A percentile compares a stretch with the other conserved stretches of the same genome.
Conservation (phyloP, 2,113 vertebrate genomes). For the Tauraco erythrolophus region DNA sequence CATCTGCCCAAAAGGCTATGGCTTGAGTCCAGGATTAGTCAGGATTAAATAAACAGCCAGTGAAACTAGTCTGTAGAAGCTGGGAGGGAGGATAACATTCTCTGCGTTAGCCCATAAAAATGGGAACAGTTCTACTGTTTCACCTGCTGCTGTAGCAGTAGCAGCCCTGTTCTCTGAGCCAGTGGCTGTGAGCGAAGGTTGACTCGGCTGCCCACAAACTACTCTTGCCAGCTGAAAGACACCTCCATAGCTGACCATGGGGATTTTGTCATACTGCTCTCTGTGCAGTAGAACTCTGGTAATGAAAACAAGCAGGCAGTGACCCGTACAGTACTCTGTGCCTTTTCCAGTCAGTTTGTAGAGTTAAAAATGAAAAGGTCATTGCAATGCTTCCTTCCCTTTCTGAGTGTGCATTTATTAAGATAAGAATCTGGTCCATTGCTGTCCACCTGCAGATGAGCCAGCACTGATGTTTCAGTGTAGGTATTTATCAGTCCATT, state of each 20-base stretch:
- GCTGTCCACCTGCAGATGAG: background rate
- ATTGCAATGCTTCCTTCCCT: background rate
- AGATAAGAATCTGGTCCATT: background rate
- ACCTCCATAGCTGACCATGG: rapidly evolving
- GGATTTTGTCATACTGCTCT: background rate
- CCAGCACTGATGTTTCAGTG: background rate
- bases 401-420: background rate
- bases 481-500: background rate
- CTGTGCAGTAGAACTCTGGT: background rate
- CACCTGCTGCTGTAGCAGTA: background rate
- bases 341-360: background rate
- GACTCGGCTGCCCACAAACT: background rate
- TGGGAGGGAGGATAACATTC: background rate
- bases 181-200: background rate
- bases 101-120: background rate
- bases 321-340: background rate
- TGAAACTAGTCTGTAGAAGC: background rate
- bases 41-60: background rate
- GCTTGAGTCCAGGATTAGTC: background rate
- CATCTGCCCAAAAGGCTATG: background rate
- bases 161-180: background rate
- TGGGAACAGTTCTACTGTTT: background rate
- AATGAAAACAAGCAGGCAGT: background rate
- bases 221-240: background rate
- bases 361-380: background rate